Evolutionary conservation across 30 jellyfish, hydroid and myxozoan species (phyloP), one percentile per base, ranked within the genome.

Genomic region (Aurelia sp.): DNA sequence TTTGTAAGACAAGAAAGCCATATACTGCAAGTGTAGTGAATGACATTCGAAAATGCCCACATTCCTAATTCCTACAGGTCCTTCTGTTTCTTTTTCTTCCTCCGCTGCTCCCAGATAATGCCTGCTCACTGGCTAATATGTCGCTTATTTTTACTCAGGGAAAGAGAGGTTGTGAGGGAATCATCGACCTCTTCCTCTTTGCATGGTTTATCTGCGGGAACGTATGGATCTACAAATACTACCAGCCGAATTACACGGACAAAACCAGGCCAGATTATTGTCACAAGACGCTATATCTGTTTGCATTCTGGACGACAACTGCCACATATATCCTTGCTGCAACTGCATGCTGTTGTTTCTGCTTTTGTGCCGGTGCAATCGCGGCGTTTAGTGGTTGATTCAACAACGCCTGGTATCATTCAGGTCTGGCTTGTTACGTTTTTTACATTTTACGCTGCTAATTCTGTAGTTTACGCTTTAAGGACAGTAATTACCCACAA

Each of bases 141-240:
- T 44, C 15, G 13, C 7, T 44, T 44, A 44, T 44, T 44, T 27
- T 5, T 40, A 79, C 77, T 35, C 55, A 20, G 33, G 94, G 84
- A 64, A 83, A 86, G 40, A 78, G 86, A 22, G 81, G 91, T 30
- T 94, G 82, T 4, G 99, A 94, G 61, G 94, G 99, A 40, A 63
- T 89, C 74, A 90, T 94, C 55, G 97, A 94, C 75, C 90, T 97
- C 77, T 94, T 94, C 76, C 72, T 94, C 58, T 63, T 94, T 41
- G 99, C 95, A 4, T 94, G 99, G 99, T 94, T 94, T 67, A 94
- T 94, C 63, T 81, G 91, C 41, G 99, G 99, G n/a, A 94, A 94
- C 74, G 97, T 94, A 13, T 94, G 99, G 99, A 89, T 94, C 41
- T 94, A 94, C 92, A 38, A 81, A 22, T 79, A 83, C 83, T 94